Evolutionary conservation across 2,888 invertebrate genomes (phyloP).

Genomic region (Sturmia bella): DNA sequence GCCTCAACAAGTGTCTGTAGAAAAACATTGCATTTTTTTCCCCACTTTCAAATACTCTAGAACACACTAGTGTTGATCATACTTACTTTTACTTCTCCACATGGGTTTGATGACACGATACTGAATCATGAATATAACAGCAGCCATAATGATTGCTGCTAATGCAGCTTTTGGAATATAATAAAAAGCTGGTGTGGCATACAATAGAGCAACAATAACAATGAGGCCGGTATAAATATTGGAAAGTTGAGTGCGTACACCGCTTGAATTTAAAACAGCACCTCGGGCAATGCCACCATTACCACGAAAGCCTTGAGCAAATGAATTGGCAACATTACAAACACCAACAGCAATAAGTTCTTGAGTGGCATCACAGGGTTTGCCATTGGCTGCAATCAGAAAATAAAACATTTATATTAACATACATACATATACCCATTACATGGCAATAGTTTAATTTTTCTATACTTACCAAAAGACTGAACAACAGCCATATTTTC

Average conservation of each 20-base stretch:
- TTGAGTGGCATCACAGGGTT: slow-evolving; percentile 93
- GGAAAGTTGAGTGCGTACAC: slow-evolving; percentile 92
- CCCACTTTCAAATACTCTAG: too few species aligned
- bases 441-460: background rate
- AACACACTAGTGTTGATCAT: too few species aligned
- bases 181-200: slow-evolving; percentile 93
- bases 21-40: too few species aligned
- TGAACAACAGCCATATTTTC: slow-evolving; percentile 91
- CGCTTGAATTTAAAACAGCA: slow-evolving; percentile 94
- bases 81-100: slow-evolving; percentile 94
- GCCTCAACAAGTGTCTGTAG: too few species aligned
- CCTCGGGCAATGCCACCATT: slow-evolving; percentile 92
- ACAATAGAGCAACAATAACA: slow-evolving; percentile 91
- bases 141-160: slow-evolving; percentile 95
- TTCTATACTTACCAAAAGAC: slow-evolving; percentile 76
- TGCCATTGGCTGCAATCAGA: slow-evolving; percentile 85
- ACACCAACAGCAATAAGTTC: slow-evolving; percentile 93
- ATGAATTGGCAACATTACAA: slow-evolving; percentile 90
- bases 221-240: slow-evolving; percentile 91
- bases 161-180: slow-evolving; percentile 93
- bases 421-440: background rate
- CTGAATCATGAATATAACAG: slow-evolving; percentile 95
- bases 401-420: background rate
- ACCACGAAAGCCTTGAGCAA: slow-evolving; percentile 92
- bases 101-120: slow-evolving; percentile 92